Conservation (phyloP, 2,113 vertebrate genomes). For the Gracilinanus agilis region DNA sequence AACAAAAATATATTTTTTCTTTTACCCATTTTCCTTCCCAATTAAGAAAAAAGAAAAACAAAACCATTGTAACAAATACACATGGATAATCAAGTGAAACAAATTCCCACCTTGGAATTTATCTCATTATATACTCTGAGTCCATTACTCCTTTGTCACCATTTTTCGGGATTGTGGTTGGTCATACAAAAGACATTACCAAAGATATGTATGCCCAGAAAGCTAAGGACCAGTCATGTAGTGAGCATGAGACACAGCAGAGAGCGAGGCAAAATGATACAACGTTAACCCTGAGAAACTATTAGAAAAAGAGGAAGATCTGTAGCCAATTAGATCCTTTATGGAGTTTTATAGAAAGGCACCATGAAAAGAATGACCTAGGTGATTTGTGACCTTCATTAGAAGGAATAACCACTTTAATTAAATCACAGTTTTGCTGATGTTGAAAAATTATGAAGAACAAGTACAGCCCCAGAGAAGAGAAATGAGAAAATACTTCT, state of each 20-base stretch:
- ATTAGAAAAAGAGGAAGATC: neutral
- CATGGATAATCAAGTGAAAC: neutral
- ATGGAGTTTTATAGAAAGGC: neutral
- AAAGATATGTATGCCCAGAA: neutral
- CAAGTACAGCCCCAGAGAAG: neutral
- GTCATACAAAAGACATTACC: neutral
- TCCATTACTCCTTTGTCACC: neutral
- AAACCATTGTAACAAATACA: neutral
- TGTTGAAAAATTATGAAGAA: neutral
- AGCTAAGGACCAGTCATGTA: neutral
- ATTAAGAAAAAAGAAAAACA: neutral
- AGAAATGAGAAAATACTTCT: neutral
- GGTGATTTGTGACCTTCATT: neutral
- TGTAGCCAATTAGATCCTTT: neutral
- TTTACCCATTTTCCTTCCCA: neutral
- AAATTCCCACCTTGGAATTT: neutral
- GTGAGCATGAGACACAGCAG: neutral
- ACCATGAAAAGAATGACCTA: neutral
- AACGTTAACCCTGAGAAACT: neutral
- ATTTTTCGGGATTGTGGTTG: neutral
- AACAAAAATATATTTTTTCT: neutral
- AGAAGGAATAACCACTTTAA: neutral
- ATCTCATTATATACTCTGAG: neutral
- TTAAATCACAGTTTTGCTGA: neutral
- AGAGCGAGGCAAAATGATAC: neutral